These are phyloP conservation scores for Cephus pygmeus DNA, from an alignment of 2,888 invertebrate genomes.

Conservation along the genomic window DNA sequence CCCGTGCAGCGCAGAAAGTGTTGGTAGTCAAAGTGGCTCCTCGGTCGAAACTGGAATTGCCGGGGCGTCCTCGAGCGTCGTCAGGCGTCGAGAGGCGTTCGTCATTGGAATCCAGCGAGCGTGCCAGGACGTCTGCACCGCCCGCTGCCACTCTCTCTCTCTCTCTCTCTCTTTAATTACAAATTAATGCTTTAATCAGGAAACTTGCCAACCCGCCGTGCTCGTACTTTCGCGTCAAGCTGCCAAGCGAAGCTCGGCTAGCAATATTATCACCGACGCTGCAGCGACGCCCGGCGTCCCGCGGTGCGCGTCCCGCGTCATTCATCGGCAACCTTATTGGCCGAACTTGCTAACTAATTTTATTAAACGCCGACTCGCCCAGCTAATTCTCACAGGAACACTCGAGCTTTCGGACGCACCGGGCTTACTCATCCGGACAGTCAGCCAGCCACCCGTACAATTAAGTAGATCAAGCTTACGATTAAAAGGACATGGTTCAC, in stretches of 20 bases:
- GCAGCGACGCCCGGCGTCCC: slow-evolving; percentile 30
- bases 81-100: not conserved
- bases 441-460: not conserved
- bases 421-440: not conserved
- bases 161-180: slow-evolving; percentile 52
- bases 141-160: slow-evolving; percentile 34
- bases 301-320: slow-evolving; percentile 26
- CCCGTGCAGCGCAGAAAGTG: not conserved
- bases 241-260: slow-evolving; percentile 29
- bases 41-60: not conserved
- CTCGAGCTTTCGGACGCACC: not conserved
- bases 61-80: not conserved
- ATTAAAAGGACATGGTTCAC: not conserved
- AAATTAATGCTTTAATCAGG: slow-evolving; percentile 61
- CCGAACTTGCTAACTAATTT: slow-evolving; percentile 52
- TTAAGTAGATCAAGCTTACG: not conserved
- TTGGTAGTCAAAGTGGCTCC: not conserved
- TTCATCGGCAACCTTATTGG: slow-evolving; percentile 49
- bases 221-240: slow-evolving; percentile 50
- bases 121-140: not conserved
- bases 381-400: not conserved
- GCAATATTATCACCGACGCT: slow-evolving; percentile 53
- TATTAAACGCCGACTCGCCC: slow-evolving; percentile 42
- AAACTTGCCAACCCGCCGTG: slow-evolving; percentile 49
- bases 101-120: not conserved